phyloP scores from a whole-genome alignment of 2,888 invertebrate species.

The Buathra laborator region DNA sequence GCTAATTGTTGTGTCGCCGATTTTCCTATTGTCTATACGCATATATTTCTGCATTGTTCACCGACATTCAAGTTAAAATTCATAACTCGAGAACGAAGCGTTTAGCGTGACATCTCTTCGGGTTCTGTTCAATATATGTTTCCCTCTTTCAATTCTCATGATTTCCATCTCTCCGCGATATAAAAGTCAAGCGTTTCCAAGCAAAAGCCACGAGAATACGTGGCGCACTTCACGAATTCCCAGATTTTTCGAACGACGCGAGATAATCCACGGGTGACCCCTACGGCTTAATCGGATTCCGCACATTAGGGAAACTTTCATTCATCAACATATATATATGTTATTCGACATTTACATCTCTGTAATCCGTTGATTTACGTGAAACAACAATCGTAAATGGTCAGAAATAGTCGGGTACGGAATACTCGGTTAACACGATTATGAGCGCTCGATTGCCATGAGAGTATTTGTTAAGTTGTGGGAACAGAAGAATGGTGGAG shows the following conservation, averaged over 20 bases:
- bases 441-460: conserved; percentile 10
- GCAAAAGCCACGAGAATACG: conserved; percentile 41
- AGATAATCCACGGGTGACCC: conserved; percentile 62
- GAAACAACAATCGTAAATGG: conserved; percentile 36
- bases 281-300: conserved; percentile 64
- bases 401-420: conserved; percentile 13
- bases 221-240: conserved; percentile 24
- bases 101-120: background rate
- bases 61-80: background rate
- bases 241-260: conserved; percentile 43
- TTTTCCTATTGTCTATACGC: no score
- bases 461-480: conserved; percentile 10
- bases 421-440: conserved; percentile 37
- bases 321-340: conserved; percentile 35
- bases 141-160: conserved; percentile 4
- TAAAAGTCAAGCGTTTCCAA: conserved; percentile 22
- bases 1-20: background rate
- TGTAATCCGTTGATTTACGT: conserved; percentile 59
- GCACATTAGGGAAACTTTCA: conserved; percentile 65
- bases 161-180: conserved; percentile 10
- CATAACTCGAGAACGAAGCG: background rate
- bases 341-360: conserved; percentile 50
- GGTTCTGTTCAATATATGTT: background rate
- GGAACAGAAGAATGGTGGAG: conserved; percentile 17
- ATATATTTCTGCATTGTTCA: background rate